Percentiles rank a stretch among this genome's conserved stretches.
Conservation (phyloP, 2,113 vertebrate genomes). For the Poecilia latipinna region DNA sequence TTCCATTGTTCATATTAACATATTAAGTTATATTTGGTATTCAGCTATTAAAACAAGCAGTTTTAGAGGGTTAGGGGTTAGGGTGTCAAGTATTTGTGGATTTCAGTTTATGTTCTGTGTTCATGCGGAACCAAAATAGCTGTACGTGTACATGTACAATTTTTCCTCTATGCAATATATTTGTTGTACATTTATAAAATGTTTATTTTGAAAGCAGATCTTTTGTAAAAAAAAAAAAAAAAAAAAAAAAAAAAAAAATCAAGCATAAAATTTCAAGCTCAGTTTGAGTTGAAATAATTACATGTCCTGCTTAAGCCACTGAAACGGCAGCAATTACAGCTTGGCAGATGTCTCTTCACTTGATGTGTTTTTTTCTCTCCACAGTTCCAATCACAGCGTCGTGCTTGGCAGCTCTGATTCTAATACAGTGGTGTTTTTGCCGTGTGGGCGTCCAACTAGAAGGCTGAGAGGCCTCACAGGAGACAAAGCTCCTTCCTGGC, state of each 20-base stretch:
- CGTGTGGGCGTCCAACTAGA: slow-evolving; percentile 47
- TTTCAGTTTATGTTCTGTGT: background rate
- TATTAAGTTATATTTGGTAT: too few species aligned
- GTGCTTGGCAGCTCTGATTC: slow-evolving; percentile 14
- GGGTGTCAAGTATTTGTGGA: too few species aligned
- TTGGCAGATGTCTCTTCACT: background rate
- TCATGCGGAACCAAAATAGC: background rate
- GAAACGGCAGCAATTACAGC: background rate
- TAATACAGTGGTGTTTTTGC: slow-evolving; percentile 23
- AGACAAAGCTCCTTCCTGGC: slow-evolving; percentile 54
- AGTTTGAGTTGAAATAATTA: background rate
- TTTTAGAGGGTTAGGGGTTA: too few species aligned
- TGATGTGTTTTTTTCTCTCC: background rate
- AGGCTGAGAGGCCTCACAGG: slow-evolving; percentile 52
- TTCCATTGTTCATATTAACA: too few species aligned
- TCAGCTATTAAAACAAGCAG: too few species aligned
- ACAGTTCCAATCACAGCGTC: background rate
- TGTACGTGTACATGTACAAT: too few species aligned
- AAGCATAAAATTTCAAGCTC: background rate
- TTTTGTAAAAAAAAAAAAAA: background rate
- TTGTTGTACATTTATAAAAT: too few species aligned
- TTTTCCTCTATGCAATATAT: too few species aligned
- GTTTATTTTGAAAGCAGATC: background rate
- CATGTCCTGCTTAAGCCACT: background rate
- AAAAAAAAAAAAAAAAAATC: too few species aligned